phyloP scores from a whole-genome alignment of 2,113 vertebrate genomes.

The Oxyruncus cristatus region DNA sequence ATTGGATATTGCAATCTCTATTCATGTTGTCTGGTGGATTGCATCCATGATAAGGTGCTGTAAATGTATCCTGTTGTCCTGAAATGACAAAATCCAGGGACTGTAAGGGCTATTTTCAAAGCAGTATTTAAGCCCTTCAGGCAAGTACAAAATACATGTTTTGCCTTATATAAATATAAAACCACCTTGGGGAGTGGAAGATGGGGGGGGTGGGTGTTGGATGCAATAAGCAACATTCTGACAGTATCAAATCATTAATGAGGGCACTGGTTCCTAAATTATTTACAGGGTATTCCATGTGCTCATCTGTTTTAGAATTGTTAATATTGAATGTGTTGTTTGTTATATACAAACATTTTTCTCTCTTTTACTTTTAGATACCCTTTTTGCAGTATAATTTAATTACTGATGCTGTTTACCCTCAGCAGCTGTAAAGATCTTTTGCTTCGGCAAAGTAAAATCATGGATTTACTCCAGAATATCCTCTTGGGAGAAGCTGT shows the following conservation, averaged over 20 bases:
- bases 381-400: background rate
- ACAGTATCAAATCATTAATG: conserved; percentile 54
- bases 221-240: conserved; percentile 6
- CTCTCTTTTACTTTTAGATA: background rate
- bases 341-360: background rate
- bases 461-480: background rate
- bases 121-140: background rate
- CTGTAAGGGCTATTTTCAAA: background rate
- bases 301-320: conserved; percentile 37
- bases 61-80: background rate
- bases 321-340: conserved; percentile 49
- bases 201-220: accelerated
- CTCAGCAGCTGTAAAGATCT: background rate
- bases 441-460: background rate
- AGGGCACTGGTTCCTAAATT: conserved; percentile 54
- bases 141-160: background rate
- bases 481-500: background rate
- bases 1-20: conserved; percentile 47
- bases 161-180: background rate
- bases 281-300: conserved; percentile 43
- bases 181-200: background rate
- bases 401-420: background rate
- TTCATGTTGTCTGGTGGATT: conserved; percentile 40
- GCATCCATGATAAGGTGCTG: background rate
- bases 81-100: background rate